Evolutionary conservation across 53 echinoderm and acorn worm species (phyloP).

Genomic region (Arbacia lixula): DNA sequence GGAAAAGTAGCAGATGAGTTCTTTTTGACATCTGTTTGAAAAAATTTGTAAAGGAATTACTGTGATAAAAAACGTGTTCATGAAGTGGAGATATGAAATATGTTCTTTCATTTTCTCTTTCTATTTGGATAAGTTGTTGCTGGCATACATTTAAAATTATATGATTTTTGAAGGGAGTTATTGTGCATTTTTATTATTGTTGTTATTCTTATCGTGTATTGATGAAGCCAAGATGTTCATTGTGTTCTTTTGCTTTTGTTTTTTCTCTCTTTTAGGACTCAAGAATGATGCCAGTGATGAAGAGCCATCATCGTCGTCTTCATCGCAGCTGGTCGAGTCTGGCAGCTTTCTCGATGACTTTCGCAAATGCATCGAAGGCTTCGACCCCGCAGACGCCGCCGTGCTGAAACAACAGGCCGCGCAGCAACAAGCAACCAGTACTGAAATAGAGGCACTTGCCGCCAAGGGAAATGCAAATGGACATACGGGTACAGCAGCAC

Average conservation of each 20-base stretch:
- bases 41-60: no score
- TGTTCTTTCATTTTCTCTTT: no score
- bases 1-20: no score
- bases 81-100: no score
- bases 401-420: slow-evolving; percentile 32
- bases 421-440: slow-evolving; percentile 25
- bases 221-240: no score
- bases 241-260: not conserved
- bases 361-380: slow-evolving; percentile 93
- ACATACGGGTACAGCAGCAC: slow-evolving; percentile 26
- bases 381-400: slow-evolving; percentile 64
- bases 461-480: slow-evolving; percentile 24
- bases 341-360: slow-evolving; percentile 93
- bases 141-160: no score
- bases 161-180: no score
- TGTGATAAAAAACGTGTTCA: no score
- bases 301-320: slow-evolving; percentile 33
- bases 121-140: no score
- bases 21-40: no score
- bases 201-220: no score
- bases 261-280: slow-evolving; percentile 47
- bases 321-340: slow-evolving; percentile 59
- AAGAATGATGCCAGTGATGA: slow-evolving; percentile 38
- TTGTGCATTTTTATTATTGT: no score
- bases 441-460: slow-evolving; percentile 23